phyloP scores from a whole-genome alignment of 2,797 vertebrate species.

The Coregonus ussuriensis region DNA sequence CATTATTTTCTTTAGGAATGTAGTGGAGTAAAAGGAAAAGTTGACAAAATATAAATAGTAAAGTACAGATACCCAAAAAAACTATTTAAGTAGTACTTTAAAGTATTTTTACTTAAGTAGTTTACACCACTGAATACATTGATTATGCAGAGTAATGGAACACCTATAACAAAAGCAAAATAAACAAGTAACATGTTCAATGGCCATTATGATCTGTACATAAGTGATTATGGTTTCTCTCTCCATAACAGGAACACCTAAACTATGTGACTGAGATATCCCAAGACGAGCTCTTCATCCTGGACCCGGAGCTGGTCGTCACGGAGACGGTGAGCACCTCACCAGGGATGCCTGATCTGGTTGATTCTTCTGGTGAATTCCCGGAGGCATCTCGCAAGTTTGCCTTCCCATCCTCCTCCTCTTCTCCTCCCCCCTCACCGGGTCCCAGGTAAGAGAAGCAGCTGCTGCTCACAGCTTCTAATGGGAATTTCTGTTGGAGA shows the following conservation, averaged over 20 bases:
- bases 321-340: slow-evolving; percentile 85
- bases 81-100: too few relatives aligned
- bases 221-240: slow-evolving; percentile 5
- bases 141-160: neutral
- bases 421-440: slow-evolving; percentile 58
- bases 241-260: slow-evolving; percentile 80
- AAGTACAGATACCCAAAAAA: too few relatives aligned
- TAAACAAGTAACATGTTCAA: slow-evolving; percentile 1
- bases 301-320: slow-evolving; percentile 89
- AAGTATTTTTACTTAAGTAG: too few relatives aligned
- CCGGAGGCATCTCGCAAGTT: slow-evolving; percentile 79
- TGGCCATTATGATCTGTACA: slow-evolving; percentile 1
- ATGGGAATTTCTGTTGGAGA: neutral
- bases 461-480: neutral
- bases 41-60: too few relatives aligned
- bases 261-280: slow-evolving; percentile 93
- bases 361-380: slow-evolving; percentile 68
- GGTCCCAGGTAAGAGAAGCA: slow-evolving; percentile 47
- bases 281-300: slow-evolving; percentile 92
- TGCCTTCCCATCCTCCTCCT: slow-evolving; percentile 56
- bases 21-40: too few relatives aligned
- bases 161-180: neutral
- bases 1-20: too few relatives aligned
- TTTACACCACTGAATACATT: neutral
- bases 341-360: slow-evolving; percentile 82